Evolutionary conservation across 2,797 vertebrate species (phyloP), one percentile per base, ranked within the genome.

Genomic region (Betta splendens): DNA sequence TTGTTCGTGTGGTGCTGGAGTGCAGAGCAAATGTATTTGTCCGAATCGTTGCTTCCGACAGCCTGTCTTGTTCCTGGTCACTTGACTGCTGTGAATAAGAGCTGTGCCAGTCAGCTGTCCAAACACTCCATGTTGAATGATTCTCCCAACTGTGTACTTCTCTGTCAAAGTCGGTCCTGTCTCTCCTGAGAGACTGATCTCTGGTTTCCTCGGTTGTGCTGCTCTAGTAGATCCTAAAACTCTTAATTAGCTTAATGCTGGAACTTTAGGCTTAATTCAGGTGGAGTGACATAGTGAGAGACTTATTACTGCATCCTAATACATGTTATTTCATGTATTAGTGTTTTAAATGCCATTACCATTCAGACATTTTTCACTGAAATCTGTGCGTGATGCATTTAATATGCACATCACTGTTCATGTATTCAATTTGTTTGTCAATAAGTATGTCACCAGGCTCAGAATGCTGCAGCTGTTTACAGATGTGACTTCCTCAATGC

Each of bases 61-160:
- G 71, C 56, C 61, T 29, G 35, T 57, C 57, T 70, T 56, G 45
- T 81, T 73, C 37, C 29, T 60, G 52, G 72, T 76, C 72, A 72
- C 64, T 81, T 56, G 77, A 85, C 80, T 70, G 74, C 78, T 79
- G 71, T 75, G 79, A 81, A 70, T 46, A 59, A 83, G 73, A 50
- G 65, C 77, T 31, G 37, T 73, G 77, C 60, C 52, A 72, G 78
- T 89, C 86, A 89, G 87, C 88, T 89, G 86, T 87, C 71, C 70
- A 91, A 90, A 89, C 87, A 87, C 83, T 81, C 59, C 21, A 40
- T 25, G 57, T 60, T 82, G 71, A 86, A 81, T 62, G 83, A 78
- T 79, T 81, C 72, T 82, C 50, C 64, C 74, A 59, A 62, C 65
- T 79, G 83, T 80, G 72, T 62, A 70, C 72, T 73, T 80, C 67